These are phyloP conservation scores for Mycetomoellerius zeteki DNA, from an alignment of 1,140 invertebrate species.

Conservation along the genomic window DNA sequence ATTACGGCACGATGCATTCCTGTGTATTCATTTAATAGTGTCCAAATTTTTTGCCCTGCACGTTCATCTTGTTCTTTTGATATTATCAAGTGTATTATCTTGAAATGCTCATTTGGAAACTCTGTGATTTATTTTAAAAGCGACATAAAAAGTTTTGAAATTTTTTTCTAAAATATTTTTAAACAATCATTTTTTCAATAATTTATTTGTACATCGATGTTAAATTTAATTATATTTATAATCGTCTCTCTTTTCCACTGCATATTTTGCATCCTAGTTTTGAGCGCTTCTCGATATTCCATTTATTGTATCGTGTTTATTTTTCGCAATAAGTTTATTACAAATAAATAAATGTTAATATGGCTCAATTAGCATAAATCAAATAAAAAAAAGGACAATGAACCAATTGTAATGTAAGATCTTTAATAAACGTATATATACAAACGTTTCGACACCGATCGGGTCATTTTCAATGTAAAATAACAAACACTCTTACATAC, in stretches of 20 bases:
- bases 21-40: not conserved
- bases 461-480: too few relatives aligned
- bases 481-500: too few relatives aligned
- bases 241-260: not conserved
- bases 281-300: not conserved
- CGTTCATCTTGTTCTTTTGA: not conserved
- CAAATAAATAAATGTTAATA: too few relatives aligned
- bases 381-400: too few relatives aligned
- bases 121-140: not conserved
- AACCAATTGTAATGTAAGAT: too few relatives aligned
- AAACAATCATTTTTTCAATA: not conserved
- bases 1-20: not conserved
- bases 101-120: not conserved
- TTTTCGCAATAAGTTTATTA: too few relatives aligned
- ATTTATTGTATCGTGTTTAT: not conserved
- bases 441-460: too few relatives aligned
- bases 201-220: not conserved
- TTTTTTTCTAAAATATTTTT: not conserved
- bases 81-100: not conserved
- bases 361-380: too few relatives aligned
- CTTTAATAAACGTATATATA: too few relatives aligned
- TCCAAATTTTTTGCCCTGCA: not conserved
- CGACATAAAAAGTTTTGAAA: not conserved
- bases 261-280: not conserved
- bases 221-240: conserved; percentile 8